Conservation (phyloP, 1,140 invertebrate species). For the Lamellibrachia luymesi region DNA sequence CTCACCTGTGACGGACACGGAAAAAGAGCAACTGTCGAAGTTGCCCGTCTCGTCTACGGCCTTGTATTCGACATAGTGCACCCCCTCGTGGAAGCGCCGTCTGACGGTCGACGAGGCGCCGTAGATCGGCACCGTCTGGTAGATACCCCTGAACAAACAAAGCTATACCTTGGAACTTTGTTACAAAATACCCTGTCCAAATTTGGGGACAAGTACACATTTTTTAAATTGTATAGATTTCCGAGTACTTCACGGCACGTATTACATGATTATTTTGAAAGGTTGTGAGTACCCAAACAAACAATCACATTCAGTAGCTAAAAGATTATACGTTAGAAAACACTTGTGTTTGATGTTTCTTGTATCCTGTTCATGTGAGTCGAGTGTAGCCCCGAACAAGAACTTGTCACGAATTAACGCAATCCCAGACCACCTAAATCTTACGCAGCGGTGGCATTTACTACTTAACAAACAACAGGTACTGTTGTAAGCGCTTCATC, state of each 20-base stretch:
- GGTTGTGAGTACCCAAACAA: background rate
- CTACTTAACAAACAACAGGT: background rate
- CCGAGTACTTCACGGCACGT: background rate
- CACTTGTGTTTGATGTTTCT: background rate
- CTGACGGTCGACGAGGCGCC: constrained; percentile 14
- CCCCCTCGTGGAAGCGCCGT: constrained; percentile 13
- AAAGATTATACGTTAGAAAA: background rate
- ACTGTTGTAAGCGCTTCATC: background rate
- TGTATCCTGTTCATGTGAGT: background rate
- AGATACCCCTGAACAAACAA: constrained; percentile 18
- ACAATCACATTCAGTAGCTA: background rate
- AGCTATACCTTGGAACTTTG: background rate
- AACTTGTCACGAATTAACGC: background rate
- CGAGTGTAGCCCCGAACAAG: background rate
- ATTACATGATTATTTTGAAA: background rate
- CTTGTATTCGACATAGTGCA: constrained; percentile 22
- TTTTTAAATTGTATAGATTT: background rate
- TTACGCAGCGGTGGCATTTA: background rate
- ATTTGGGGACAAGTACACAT: background rate
- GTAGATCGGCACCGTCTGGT: constrained; percentile 24
- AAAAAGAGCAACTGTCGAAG: constrained; percentile 19
- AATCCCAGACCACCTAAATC: background rate
- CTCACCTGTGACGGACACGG: constrained; percentile 18
- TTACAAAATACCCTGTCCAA: background rate
- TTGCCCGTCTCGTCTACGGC: constrained; percentile 23